Evolutionary conservation across 2,113 vertebrate species (phyloP).

Genomic region (Edolisoma coerulescens): DNA sequence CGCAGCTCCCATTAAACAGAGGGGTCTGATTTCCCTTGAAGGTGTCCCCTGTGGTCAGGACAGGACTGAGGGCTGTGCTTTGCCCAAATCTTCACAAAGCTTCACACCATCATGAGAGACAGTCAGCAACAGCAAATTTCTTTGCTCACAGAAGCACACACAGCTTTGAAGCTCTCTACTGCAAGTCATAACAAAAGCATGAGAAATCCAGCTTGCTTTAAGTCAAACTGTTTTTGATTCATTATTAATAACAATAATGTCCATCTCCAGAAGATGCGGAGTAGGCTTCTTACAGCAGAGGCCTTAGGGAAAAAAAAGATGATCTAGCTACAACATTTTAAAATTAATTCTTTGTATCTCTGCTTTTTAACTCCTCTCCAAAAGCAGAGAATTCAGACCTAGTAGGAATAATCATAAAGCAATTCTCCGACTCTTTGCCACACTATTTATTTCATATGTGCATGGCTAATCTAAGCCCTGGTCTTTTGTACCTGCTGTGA

Average conservation of each 20-base stretch:
- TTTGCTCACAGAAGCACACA: not conserved
- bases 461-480: not conserved
- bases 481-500: not conserved
- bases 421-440: not conserved
- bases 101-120: not conserved
- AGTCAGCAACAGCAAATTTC: not conserved
- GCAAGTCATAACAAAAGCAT: slow-evolving; percentile 24
- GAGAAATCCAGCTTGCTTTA: not conserved
- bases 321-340: not conserved
- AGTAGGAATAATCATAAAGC: not conserved
- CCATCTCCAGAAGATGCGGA: not conserved
- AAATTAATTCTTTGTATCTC: not conserved
- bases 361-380: not conserved
- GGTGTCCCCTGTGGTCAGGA: not conserved
- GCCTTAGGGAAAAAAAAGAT: not conserved
- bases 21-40: not conserved
- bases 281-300: not conserved
- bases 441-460: not conserved
- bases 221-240: not conserved
- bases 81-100: not conserved
- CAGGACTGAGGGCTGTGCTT: not conserved
- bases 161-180: slow-evolving; percentile 1
- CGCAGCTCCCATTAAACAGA: not conserved
- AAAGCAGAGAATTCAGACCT: not conserved
- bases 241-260: slow-evolving; percentile 43